Conservation (phyloP, 2,113 vertebrate genomes). For the Notothenia coriiceps region DNA sequence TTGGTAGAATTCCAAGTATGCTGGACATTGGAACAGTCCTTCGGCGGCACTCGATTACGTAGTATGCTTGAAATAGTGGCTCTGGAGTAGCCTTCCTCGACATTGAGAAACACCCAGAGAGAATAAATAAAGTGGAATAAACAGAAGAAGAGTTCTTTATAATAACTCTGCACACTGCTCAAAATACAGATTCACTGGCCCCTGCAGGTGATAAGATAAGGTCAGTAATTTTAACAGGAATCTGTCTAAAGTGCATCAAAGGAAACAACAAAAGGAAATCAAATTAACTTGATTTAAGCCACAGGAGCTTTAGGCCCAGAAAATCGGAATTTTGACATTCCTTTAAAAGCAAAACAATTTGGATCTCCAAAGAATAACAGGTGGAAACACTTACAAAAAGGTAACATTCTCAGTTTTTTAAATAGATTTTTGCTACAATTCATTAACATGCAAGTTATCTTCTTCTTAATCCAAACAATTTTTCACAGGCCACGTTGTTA, state of each 20-base stretch:
- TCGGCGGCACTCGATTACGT: too few relatives aligned
- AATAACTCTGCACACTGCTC: constrained; percentile 19
- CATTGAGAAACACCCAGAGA: constrained; percentile 25
- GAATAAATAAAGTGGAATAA: constrained; percentile 79
- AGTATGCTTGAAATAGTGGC: too few relatives aligned
- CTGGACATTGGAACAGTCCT: too few relatives aligned
- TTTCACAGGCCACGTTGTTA: constrained; percentile 5
- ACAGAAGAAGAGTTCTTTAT: constrained; percentile 40
- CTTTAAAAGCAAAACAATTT: constrained; percentile 13
- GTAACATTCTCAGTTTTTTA: constrained; percentile 34
- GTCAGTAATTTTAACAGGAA: constrained; percentile 9
- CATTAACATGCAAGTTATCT: constrained; percentile 33
- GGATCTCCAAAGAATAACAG: constrained; percentile 14
- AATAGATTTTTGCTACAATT: constrained; percentile 24
- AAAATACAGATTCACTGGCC: constrained; percentile 34
- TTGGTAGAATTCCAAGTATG: too few relatives aligned
- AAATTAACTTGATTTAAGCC: constrained; percentile 12
- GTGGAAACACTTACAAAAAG: constrained; percentile 10
- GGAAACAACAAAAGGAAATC: constrained; percentile 1
- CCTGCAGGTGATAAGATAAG: background rate
- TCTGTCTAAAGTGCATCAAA: constrained; percentile 55
- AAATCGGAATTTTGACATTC: constrained; percentile 12
- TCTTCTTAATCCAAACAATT: background rate
- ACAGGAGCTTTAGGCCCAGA: constrained; percentile 5
- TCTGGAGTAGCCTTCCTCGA: too few relatives aligned